phyloP scores from a whole-genome alignment of 2,888 invertebrate species.

The Phanerotoma sp. region DNA sequence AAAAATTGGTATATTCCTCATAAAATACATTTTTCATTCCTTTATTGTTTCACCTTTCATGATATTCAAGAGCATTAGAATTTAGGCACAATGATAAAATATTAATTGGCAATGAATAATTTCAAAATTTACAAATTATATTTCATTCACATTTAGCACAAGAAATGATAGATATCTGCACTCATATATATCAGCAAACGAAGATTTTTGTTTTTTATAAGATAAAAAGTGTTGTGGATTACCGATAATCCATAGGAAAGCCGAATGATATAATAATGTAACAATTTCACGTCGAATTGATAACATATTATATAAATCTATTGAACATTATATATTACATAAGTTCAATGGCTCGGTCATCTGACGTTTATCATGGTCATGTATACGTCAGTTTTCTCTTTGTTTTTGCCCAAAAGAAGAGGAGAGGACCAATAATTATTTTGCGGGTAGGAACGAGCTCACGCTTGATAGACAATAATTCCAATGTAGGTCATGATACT shows the following conservation, averaged over 20 bases:
- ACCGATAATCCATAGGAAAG: too few species aligned
- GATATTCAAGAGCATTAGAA: too few species aligned
- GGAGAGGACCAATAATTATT: slow-evolving; percentile 9
- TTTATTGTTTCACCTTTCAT: too few species aligned
- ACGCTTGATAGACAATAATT: slow-evolving; percentile 37
- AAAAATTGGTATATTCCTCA: too few species aligned
- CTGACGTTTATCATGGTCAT: not conserved
- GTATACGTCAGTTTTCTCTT: not conserved
- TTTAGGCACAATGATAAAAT: too few species aligned
- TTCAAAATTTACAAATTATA: too few species aligned
- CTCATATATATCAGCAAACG: not conserved
- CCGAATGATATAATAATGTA: not conserved
- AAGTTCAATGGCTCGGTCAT: not conserved
- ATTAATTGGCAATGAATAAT: not conserved
- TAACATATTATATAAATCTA: too few species aligned
- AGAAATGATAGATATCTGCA: not conserved
- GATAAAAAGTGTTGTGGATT: too few species aligned
- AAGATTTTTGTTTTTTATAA: too few species aligned
- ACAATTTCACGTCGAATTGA: not conserved
- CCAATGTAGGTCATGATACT: slow-evolving; percentile 36
- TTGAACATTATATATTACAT: not conserved
- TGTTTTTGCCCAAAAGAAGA: slow-evolving; percentile 1
- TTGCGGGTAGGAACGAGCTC: slow-evolving; percentile 11
- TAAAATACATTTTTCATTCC: too few species aligned
- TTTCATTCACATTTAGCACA: not conserved